Evolutionary conservation across 2,797 vertebrate genomes (phyloP), one percentile per base, ranked within the genome.

Genomic region (Vireo griseus): DNA sequence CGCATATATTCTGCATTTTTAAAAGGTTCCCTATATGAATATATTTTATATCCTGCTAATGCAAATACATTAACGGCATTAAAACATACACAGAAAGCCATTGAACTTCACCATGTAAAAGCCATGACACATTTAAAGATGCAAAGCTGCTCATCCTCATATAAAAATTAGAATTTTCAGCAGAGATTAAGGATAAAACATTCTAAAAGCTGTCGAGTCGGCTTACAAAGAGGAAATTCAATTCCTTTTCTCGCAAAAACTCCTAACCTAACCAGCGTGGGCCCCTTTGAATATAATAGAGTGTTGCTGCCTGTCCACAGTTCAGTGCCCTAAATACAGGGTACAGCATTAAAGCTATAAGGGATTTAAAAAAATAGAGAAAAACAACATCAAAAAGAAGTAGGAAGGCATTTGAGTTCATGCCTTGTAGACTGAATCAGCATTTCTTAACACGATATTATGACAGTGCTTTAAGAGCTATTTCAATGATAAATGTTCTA

Each of bases 401-500:
- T 13, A 71, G 31, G 28, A 71, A 92, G 55, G 66, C 45, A 78
- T 86, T 86, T 83, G 94, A 83, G 81, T 16, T 90, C 72, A 88
- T 76, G 80, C 33, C 51, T 68, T 47, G 45, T 88, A 80, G 71
- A 63, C 57, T 48, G 74, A 93, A 89, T 97, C 89, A 94, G 79
- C 93, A 79, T 89, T 96, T 95, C 51, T 92, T 75, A 87, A 61
- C 57, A 57, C 58, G 75, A 12, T 68, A 65, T 80, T 91, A 73
- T 67, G 73, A 81, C n/a, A 80, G 58, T 31, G 31, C 29, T 67
- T 84, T 54, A 95, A 83, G 83, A 95, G 66, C 71, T 57, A 73
- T 73, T 92, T 95, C 62, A 82, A 67, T 84, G 86, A 92, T 71
- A 91, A 94, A 91, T 80, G 73, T 86, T 51, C 66, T 57, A 79